These are phyloP conservation scores for Drosophila lacicola DNA, from an alignment of 2,888 invertebrate genomes.

Conservation along the genomic window DNA sequence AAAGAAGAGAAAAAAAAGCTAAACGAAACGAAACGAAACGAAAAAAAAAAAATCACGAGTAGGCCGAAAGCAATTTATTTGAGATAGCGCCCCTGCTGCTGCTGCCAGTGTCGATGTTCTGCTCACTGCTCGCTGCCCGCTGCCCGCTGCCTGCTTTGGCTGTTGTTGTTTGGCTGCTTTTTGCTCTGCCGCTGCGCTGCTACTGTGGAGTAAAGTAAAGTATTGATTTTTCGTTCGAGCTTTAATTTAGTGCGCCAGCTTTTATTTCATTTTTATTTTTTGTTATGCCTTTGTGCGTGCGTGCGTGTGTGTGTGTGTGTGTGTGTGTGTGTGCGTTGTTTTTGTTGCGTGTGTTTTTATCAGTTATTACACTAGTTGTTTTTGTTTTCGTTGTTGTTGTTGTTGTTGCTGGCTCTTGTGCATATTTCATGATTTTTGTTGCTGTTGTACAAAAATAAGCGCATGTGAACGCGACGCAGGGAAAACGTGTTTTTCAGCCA, in stretches of 20 bases:
- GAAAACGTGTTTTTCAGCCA: constrained; percentile 68
- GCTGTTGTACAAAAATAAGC: constrained; percentile 52
- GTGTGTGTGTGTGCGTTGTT: constrained; percentile 30
- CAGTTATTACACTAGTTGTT: constrained; percentile 63
- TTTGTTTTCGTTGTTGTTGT: constrained; percentile 20
- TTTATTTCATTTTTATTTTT: constrained; percentile 40
- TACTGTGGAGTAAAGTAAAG: constrained; percentile 56
- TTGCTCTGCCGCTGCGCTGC: constrained; percentile 24
- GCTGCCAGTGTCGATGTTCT: constrained; percentile 22
- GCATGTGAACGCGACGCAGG: constrained; percentile 57
- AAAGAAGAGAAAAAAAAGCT: constrained; percentile 25
- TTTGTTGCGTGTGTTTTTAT: constrained; percentile 60
- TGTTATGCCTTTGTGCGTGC: background rate
- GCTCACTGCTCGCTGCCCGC: background rate
- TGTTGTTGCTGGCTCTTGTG: constrained; percentile 5
- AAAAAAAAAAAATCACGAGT: constrained; percentile 70
- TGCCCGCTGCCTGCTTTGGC: constrained; percentile 4
- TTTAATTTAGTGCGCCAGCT: constrained; percentile 71
- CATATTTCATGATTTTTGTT: constrained; percentile 45
- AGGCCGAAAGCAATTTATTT: constrained; percentile 80
- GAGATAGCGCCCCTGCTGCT: constrained; percentile 49
- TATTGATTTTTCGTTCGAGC: constrained; percentile 76
- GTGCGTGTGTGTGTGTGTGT: constrained; percentile 11
- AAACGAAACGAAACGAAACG: constrained; percentile 4
- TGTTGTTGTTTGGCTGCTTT: constrained; percentile 44